A percentile compares a stretch with the other conserved stretches of the same genome.
Conservation (phyloP, 2,888 invertebrate genomes). For the Chymomyza procnemis region DNA sequence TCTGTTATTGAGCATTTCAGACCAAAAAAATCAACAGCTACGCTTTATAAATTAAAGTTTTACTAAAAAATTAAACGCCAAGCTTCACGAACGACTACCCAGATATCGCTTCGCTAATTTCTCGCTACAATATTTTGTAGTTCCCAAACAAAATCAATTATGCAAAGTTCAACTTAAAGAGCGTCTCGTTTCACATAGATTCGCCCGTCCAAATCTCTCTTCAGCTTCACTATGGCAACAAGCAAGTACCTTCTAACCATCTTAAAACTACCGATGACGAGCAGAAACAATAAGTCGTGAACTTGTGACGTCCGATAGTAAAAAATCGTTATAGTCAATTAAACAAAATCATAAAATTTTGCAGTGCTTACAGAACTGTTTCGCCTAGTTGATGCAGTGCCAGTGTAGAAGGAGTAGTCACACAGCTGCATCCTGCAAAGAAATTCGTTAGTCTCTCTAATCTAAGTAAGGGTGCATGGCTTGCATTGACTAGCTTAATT, state of each 20-base stretch:
- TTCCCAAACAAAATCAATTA: too few species aligned
- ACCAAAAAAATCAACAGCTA: too few species aligned
- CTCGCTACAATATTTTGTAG: too few species aligned
- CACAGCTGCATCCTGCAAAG: not conserved
- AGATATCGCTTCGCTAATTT: too few species aligned
- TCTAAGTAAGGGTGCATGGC: not conserved
- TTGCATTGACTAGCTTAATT: not conserved
- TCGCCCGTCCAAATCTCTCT: too few species aligned
- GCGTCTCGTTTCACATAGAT: too few species aligned
- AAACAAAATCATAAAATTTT: conserved; percentile 65
- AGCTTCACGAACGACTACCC: too few species aligned
- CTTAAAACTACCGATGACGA: conserved; percentile 6
- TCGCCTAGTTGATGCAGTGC: conserved; percentile 3
- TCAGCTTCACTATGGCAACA: not conserved
- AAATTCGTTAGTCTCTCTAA: not conserved
- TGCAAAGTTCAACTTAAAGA: too few species aligned
- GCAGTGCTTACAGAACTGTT: conserved; percentile 41
- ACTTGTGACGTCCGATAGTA: conserved; percentile 50
- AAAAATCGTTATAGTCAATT: conserved; percentile 71
- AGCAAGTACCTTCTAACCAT: conserved; percentile 13
- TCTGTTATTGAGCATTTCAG: too few species aligned
- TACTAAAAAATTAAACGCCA: too few species aligned
- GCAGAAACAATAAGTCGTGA: conserved; percentile 22
- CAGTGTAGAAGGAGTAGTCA: not conserved
- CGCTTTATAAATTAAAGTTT: too few species aligned